Percentiles rank a stretch among this genome's conserved stretches.
Conservation (phyloP, 2,797 vertebrate species). For the Cryptoblepharus egeriae region DNA sequence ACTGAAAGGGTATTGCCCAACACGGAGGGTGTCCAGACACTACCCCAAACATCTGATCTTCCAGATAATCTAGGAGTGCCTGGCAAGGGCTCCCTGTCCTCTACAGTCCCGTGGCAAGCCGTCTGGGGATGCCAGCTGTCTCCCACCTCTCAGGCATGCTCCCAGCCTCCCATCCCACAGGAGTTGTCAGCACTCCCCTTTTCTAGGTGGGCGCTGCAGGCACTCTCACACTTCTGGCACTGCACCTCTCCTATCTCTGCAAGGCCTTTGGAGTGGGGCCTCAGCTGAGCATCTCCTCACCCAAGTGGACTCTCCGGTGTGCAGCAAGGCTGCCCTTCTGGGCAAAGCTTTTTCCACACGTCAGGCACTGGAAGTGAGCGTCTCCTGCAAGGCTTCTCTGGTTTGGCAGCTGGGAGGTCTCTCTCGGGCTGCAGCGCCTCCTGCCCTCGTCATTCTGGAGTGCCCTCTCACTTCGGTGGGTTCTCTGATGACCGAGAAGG, state of each 20-base stretch:
- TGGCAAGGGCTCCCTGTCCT: background rate
- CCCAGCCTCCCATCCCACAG: background rate
- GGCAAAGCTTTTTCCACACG: conserved; percentile 20
- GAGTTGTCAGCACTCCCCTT: background rate
- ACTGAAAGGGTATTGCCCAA: background rate
- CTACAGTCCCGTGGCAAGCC: background rate
- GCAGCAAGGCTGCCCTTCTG: background rate
- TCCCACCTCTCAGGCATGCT: background rate
- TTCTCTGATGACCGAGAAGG: conserved; percentile 56
- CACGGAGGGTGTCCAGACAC: background rate
- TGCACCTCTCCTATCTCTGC: background rate
- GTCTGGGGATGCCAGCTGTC: background rate
- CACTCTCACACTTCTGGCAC: rapidly evolving
- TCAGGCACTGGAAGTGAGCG: conserved; percentile 10
- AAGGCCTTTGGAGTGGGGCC: rapidly evolving
- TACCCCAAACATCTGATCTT: no score
- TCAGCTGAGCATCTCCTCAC: conserved; percentile 1
- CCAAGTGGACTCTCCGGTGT: background rate
- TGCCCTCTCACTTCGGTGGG: conserved; percentile 6
- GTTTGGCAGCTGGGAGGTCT: background rate
- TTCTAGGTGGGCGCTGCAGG: no score
- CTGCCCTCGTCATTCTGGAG: background rate
- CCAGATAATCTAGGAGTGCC: rapidly evolving
- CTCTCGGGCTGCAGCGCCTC: background rate
- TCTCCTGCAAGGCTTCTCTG: background rate